Evolutionary conservation across 2,888 invertebrate species (phyloP), one percentile per base, ranked within the genome.

Genomic region (Cinara cedri): DNA sequence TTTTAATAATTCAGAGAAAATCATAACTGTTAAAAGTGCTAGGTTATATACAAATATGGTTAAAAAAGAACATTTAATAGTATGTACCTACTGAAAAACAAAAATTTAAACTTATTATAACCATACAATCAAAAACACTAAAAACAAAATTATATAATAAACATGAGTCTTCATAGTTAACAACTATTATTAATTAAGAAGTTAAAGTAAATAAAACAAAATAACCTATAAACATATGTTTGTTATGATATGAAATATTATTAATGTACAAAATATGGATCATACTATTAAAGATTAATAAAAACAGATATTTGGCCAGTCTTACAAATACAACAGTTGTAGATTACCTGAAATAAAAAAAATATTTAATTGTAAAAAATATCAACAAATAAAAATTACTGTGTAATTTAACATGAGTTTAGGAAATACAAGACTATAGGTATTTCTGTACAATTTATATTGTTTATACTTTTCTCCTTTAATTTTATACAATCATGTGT

Each of bases 271-370:
- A 6, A 44, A 24, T 24, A 42, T 9, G 63, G 51, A n/a, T n/a
- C n/a, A n/a, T n/a, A n/a, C 46, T 46, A 49, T 10, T n/a, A n/a
- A 55, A 42, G 11, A 57, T n/a, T 42, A 74, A 63, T 51, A 19
- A 70, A 74, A 74, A n/a, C 63, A 74, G 62, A 62, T 51, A 51
- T 63, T 63, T 51, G 6, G 34, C 34, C 46, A 63, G 63, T 74
- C 74, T 74, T 72, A 62, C 26, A 62, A 26, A 72, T 60, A 60
- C 26, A 26, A 60, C 49, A 72, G 49, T 62, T 72, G 49, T 34
- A 42, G 8, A 54, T 63, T 21, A 21, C 26, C 51, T 63, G 13
- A 11, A 72, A 60, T 24, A 57, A 44, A 42, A 46, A 63, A 51
- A 66, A n/a, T n/a, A n/a, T n/a, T n/a, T n/a, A n/a, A n/a, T n/a